A percentile compares a stretch with the other conserved stretches of the same genome.
Evolutionary conservation across 2,888 invertebrate species (phyloP).

Genomic region (Patella caerulea): DNA sequence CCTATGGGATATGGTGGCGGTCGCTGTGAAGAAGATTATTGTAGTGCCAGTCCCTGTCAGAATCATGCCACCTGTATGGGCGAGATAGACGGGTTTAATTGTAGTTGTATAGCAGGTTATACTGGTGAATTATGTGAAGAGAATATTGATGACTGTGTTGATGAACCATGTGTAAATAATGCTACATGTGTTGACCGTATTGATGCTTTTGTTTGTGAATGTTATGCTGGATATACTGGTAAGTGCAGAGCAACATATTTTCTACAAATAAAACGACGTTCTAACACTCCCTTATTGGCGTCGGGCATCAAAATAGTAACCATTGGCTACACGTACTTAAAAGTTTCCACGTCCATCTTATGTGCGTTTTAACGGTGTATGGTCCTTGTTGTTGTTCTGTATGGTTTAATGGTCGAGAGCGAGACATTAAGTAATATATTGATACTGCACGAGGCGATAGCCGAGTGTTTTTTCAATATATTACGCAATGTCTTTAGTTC

Average conservation of each 20-base stretch:
- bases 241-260: neutral
- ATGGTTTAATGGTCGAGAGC: too few species aligned
- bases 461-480: too few species aligned
- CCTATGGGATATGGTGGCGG: conserved; percentile 4
- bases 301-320: too few species aligned
- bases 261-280: too few species aligned
- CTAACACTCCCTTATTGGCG: too few species aligned
- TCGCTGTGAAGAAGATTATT: conserved; percentile 10
- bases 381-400: too few species aligned
- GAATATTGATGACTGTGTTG: conserved; percentile 15
- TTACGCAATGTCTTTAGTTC: too few species aligned
- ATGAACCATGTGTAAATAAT: conserved; percentile 8
- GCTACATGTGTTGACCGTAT: conserved; percentile 41
- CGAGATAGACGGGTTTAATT: conserved; percentile 4
- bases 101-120: neutral
- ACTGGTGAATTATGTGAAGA: conserved; percentile 15
- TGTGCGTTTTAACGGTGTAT: too few species aligned
- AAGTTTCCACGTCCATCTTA: too few species aligned
- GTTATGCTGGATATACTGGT: conserved; percentile 39
- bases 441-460: too few species aligned
- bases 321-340: too few species aligned
- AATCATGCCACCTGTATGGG: conserved; percentile 11
- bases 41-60: conserved; percentile 8
- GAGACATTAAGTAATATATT: too few species aligned
- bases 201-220: conserved; percentile 40